These are phyloP conservation scores for Eristalis intricaria DNA, from an alignment of 2,888 invertebrate genomes.

Conservation along the genomic window DNA sequence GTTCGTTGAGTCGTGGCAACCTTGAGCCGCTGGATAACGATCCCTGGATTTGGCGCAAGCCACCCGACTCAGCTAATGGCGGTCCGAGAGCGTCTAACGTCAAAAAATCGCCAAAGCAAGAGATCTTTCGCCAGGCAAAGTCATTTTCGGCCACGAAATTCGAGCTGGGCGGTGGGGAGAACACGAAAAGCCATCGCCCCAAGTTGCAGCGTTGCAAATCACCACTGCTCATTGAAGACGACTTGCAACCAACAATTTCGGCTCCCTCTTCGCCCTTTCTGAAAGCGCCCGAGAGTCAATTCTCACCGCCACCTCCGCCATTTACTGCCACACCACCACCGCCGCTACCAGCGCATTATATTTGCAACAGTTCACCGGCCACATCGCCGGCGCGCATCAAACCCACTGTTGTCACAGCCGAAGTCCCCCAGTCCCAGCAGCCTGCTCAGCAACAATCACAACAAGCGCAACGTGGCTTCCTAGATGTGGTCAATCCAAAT, in stretches of 20 bases:
- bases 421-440: slow-evolving; percentile 60
- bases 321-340: slow-evolving; percentile 63
- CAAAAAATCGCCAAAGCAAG: slow-evolving; percentile 72
- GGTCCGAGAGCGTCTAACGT: slow-evolving; percentile 31
- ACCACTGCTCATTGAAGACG: slow-evolving; percentile 74
- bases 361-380: slow-evolving; percentile 69
- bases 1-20: slow-evolving; percentile 73
- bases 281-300: slow-evolving; percentile 73
- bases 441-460: slow-evolving; percentile 32
- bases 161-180: slow-evolving; percentile 71
- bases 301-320: slow-evolving; percentile 72
- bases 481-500: slow-evolving; percentile 77
- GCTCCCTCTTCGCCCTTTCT: slow-evolving; percentile 78
- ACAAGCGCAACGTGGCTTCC: slow-evolving; percentile 73
- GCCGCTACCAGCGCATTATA: slow-evolving; percentile 55
- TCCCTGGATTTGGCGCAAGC: slow-evolving; percentile 78
- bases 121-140: slow-evolving; percentile 75
- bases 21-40: slow-evolving; percentile 72
- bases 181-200: slow-evolving; percentile 73
- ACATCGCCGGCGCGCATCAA: slow-evolving; percentile 65
- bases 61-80: slow-evolving; percentile 54
- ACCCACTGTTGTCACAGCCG: slow-evolving; percentile 74
- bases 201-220: slow-evolving; percentile 76
- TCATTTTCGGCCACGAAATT: slow-evolving; percentile 75
- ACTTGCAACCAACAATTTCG: slow-evolving; percentile 72